Percentiles rank a stretch among this genome's conserved stretches.
phyloP scores from a whole-genome alignment of 2,888 invertebrate species.

The Amiota communis region DNA sequence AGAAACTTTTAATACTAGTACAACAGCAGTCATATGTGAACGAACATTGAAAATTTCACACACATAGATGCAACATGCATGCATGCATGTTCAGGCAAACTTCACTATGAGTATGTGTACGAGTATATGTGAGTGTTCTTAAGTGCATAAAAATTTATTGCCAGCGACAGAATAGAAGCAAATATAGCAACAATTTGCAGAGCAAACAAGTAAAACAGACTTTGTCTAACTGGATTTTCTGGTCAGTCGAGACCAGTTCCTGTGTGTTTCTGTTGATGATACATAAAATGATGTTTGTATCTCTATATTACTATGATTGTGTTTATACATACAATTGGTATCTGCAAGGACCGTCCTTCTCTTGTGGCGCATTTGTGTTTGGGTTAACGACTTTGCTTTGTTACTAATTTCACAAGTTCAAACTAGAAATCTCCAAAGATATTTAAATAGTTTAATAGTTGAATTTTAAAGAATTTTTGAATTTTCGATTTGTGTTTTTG shows the following conservation, averaged over 20 bases:
- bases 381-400: slow-evolving; percentile 24
- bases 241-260: slow-evolving; percentile 12
- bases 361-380: neutral
- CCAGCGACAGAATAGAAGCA: slow-evolving; percentile 9
- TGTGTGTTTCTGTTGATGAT: neutral
- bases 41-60: neutral
- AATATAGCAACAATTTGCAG: slow-evolving; percentile 11
- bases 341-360: neutral
- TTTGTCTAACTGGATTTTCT: slow-evolving; percentile 19
- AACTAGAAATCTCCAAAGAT: neutral
- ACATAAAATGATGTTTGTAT: neutral
- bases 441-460: neutral
- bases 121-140: slow-evolving; percentile 4
- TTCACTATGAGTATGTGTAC: neutral
- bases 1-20: slow-evolving; percentile 60
- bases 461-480: neutral
- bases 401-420: neutral
- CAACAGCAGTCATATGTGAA: slow-evolving; percentile 18
- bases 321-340: neutral
- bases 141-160: slow-evolving; percentile 57
- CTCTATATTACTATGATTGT: too few species aligned
- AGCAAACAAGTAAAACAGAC: slow-evolving; percentile 25
- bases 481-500: too few species aligned
- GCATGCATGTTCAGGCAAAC: slow-evolving; percentile 9
- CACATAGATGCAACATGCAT: neutral